Evolutionary conservation across 1,140 invertebrate genomes (phyloP).

Genomic region (Aphaenogaster floridana): DNA sequence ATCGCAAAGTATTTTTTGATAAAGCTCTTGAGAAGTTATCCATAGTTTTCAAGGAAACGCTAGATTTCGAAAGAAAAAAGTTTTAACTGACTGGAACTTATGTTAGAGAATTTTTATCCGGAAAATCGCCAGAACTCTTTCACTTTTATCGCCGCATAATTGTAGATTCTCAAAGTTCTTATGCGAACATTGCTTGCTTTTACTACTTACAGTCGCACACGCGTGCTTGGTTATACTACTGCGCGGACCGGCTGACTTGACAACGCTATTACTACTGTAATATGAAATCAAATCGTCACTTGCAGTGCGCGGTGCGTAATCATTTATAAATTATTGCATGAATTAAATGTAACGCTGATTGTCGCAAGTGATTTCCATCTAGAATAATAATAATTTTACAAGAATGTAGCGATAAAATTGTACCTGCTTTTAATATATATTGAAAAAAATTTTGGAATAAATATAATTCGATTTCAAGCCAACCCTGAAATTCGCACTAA

Average conservation of each 20-base stretch:
- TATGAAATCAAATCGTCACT: neutral
- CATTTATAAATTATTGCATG: neutral
- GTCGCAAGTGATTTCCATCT: neutral
- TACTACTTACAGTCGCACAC: neutral
- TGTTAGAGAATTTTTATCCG: conserved; percentile 1
- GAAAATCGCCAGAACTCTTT: neutral
- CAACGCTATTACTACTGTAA: conserved; percentile 5
- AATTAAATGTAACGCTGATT: neutral
- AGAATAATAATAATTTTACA: neutral
- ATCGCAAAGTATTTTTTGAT: neutral
- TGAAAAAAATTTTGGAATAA: neutral
- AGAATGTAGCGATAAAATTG: neutral
- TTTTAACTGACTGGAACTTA: conserved; percentile 1
- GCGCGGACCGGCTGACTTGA: neutral
- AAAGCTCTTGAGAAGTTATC: neutral
- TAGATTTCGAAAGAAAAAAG: conserved; percentile 19
- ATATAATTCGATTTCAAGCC: neutral
- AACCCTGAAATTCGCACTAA: neutral
- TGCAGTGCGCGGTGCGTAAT: neutral
- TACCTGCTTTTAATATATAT: neutral
- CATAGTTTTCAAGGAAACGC: neutral
- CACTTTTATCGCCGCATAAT: neutral
- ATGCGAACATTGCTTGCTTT: neutral
- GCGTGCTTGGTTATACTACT: conserved; percentile 25
- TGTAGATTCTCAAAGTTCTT: conserved; percentile 9